Base-by-base conservation (phyloP, 2,113 vertebrate species). In the Hyperopisus bebe region DNA sequence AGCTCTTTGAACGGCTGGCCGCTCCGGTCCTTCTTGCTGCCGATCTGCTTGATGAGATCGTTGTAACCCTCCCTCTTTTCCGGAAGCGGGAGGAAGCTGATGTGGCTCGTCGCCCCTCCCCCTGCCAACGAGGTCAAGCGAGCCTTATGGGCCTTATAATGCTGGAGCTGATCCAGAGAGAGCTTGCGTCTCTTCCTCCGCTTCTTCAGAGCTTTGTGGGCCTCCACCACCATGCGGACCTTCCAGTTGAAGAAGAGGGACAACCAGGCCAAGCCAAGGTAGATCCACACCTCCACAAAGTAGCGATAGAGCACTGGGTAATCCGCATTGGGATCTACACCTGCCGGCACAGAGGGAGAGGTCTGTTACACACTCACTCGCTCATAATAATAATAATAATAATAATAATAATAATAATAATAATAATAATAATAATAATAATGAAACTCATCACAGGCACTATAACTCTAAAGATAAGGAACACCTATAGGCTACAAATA, bases 211-310 rank as follows among this genome's bases (percentile, higher is more conserved):
- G 98, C 98, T 93, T 99, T 99, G 93, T 99, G 98, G 51, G 98
- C 98, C 92, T 99, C 98, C 19, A 99, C 96, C 89, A 99, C 98
- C 98, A 99, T 99, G 90, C 98, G 97, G 87, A 99, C 98, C 90
- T 99, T 99, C 98, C 98, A 99, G 93, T 99, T 99, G 92, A 99
- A 97, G 90, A 99, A 99, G 55, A 99, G 95, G 21, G 98, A 99
- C 42, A 99, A 97, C 98, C 98, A 99, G 88, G 98, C 98, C 92
- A 99, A 90, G 3, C 98, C 98, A 89, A 99, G 93, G 94, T 98
- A 99, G 91, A 99, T 99, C 98, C 98, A 99, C 11, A 99, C 96
- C 86, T 99, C 98, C 91, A 99, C 98, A 92, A 99, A 99, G 90
- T 99, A 99, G 92, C 98, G 97, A 93, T 99, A 99, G 47, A 99